Evolutionary conservation across 2,888 invertebrate species (phyloP).

Genomic region (Lepeophtheirus nordmannii): DNA sequence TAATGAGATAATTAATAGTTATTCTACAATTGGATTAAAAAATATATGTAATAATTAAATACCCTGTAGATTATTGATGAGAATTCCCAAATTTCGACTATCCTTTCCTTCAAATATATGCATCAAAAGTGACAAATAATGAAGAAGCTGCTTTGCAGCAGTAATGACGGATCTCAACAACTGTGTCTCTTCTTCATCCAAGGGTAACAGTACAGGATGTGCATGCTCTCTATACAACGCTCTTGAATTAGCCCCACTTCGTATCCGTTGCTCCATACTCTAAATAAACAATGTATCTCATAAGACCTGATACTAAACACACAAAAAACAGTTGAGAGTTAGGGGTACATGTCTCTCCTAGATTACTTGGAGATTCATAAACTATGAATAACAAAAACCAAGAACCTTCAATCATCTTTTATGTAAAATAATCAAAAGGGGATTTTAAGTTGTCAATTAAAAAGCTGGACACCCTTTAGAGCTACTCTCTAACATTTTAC

Average conservation of each 20-base stretch:
- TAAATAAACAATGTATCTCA: neutral
- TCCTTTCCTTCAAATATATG: conserved; percentile 15
- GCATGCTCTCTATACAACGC: conserved; percentile 22
- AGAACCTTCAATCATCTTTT: too few relatives aligned
- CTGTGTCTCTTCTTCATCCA: conserved; percentile 19
- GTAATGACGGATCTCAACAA: conserved; percentile 14
- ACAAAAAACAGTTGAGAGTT: too few relatives aligned
- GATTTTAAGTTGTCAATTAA: too few relatives aligned
- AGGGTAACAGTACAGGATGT: conserved; percentile 17
- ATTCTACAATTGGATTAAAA: too few relatives aligned
- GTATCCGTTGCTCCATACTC: conserved; percentile 17
- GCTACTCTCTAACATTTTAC: too few relatives aligned
- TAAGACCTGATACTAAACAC: neutral
- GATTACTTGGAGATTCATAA: too few relatives aligned
- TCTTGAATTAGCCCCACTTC: conserved; percentile 6
- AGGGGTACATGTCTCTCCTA: too few relatives aligned
- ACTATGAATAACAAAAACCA: too few relatives aligned
- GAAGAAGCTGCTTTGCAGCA: conserved; percentile 11
- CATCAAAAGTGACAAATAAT: conserved; percentile 12
- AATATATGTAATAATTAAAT: neutral
- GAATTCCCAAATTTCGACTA: neutral
- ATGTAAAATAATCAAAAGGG: too few relatives aligned
- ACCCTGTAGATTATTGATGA: conserved; percentile 15
- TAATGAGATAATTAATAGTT: too few relatives aligned
- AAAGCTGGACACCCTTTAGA: too few relatives aligned